Base-by-base conservation (phyloP, 1,140 invertebrate genomes). In the Drosophila willistoni region DNA sequence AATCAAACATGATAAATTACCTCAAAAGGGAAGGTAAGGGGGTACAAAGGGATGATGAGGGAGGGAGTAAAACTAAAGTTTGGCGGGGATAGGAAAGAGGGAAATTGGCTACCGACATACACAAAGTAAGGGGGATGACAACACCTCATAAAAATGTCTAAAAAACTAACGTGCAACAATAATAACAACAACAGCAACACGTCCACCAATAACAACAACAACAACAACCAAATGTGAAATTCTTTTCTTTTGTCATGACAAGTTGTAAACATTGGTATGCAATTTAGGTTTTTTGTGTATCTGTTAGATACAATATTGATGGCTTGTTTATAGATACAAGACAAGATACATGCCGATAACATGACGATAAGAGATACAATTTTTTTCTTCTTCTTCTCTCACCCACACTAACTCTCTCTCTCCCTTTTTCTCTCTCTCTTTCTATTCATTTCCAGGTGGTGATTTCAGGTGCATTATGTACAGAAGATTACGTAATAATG, bases 391-490 rank as follows among this genome's bases (percentile, higher is more conserved):
- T 44, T 14, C 22, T 25, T 25, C 6, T 47, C 14, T 74, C 61
- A 47, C 41, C 39, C 29, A 25, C 25, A 17, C 44, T 51, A 19
- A 22, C 17, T 22, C 17, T 14, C 9, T 4, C 9, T n/a, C n/a
- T n/a, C 2, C 44, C 9, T 14, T n/a, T n/a, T n/a, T n/a, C n/a
- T 14, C 34, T 47, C 33, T 56, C 25, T 34, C 12, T 54, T 17
- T 64, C 36, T 42, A 62, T 9, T 13, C 14, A 12, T 1, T 90
- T 90, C 25, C 71, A 91, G 90, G 90, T 91, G 90, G 90, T 91
- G 90, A 91, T 91, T 91, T 91, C 90, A 90, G 90, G 90, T 91
- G 90, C 90, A 91, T 91, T 91, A 91, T 91, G 90, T 91, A 91
- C 89, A 91, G 90, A 91, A 90, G 90, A 91, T 91, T 91, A 91